Evolutionary conservation across 2,888 invertebrate species (phyloP).

Genomic region (Resseliella maxima): DNA sequence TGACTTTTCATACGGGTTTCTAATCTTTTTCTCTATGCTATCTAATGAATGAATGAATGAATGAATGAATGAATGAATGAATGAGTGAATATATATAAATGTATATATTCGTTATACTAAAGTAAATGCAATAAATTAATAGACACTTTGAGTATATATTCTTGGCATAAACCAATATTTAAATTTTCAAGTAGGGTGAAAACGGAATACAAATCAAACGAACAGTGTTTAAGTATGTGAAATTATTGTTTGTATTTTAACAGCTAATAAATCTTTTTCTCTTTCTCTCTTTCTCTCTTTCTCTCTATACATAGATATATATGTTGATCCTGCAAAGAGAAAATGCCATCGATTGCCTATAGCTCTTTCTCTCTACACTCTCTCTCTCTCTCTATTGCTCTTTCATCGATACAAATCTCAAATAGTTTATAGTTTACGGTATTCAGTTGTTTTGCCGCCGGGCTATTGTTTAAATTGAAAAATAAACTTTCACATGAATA

Average conservation of each 20-base stretch:
- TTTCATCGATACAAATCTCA: conserved; percentile 16
- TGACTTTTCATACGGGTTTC: background rate
- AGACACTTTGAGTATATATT: conserved; percentile 39
- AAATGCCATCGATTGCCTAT: conserved; percentile 27
- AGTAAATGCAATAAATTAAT: conserved; percentile 49
- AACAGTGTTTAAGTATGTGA: conserved; percentile 33
- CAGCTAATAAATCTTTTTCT: conserved; percentile 39
- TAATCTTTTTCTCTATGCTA: background rate
- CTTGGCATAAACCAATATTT: background rate
- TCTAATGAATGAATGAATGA: too few relatives aligned
- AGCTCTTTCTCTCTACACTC: too few relatives aligned
- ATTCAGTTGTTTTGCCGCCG: background rate
- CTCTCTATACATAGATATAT: background rate
- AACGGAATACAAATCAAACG: background rate
- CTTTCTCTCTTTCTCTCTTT: background rate
- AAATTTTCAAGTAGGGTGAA: background rate
- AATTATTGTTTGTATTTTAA: conserved; percentile 48
- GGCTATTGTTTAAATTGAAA: conserved; percentile 24
- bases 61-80: too few relatives aligned
- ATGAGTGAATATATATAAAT: too few relatives aligned
- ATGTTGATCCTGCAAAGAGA: background rate
- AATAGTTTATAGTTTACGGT: conserved; percentile 45
- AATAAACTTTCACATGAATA: conserved; percentile 40
- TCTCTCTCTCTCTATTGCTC: too few relatives aligned
- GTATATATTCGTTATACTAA: background rate